phyloP scores from a whole-genome alignment of 2,113 vertebrate genomes.

The Hipposideros armiger region DNA sequence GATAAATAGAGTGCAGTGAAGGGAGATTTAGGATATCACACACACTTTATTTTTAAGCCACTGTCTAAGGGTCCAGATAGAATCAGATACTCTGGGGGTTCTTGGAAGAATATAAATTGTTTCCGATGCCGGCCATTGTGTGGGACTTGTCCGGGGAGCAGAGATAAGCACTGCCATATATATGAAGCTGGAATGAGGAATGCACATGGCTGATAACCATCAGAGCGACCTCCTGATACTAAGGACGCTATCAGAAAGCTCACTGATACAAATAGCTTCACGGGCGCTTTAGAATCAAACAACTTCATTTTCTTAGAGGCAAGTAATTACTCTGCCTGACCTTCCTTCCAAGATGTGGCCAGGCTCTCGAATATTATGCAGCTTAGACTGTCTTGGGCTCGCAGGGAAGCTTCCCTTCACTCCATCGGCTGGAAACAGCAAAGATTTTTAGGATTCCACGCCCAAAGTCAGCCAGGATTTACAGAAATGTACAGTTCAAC shows the following conservation, averaged over 20 bases:
- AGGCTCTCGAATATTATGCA: rapidly evolving
- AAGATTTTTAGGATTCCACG: neutral
- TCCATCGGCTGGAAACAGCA: neutral
- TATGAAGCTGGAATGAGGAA: neutral
- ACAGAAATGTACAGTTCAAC: no score
- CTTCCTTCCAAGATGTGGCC: no score
- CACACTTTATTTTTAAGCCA: neutral
- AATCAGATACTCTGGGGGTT: neutral
- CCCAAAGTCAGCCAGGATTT: no score
- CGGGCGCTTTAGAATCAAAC: neutral
- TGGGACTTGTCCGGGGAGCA: neutral
- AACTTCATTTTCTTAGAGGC: neutral
- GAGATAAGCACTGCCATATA: neutral
- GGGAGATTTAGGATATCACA: neutral
- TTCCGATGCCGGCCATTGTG: rapidly evolving
- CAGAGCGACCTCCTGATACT: neutral
- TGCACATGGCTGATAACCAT: neutral
- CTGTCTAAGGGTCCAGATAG: neutral
- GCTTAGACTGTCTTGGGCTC: rapidly evolving
- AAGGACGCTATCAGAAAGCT: rapidly evolving
- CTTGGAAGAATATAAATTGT: constrained; percentile 6
- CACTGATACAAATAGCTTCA: neutral
- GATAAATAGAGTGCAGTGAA: rapidly evolving
- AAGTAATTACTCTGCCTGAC: neutral
- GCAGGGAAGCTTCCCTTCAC: no score